Conservation (phyloP, 2,113 vertebrate genomes). For the human region DNA sequence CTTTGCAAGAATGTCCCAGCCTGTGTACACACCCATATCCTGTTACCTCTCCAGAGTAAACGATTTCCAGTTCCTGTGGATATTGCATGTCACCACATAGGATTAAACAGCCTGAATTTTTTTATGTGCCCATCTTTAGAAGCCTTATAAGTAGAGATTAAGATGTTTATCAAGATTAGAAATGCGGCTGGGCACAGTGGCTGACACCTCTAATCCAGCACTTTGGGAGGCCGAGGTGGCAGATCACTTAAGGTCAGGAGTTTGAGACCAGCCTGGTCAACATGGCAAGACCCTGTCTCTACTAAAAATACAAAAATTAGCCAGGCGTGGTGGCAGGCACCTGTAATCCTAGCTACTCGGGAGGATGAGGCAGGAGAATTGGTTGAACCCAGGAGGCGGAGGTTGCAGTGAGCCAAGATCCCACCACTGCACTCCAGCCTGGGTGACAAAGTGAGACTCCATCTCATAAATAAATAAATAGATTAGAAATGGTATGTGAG, state of each 20-base stretch:
- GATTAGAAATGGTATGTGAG: conserved; percentile 23
- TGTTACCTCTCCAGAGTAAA: neutral
- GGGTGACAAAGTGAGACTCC: neutral
- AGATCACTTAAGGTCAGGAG: neutral
- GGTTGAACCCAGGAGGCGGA: neutral
- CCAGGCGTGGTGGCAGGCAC: neutral
- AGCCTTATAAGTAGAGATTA: conserved; percentile 56
- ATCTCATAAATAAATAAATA: neutral
- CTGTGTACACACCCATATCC: neutral
- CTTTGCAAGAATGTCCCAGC: neutral
- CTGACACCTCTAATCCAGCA: neutral
- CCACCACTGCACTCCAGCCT: neutral
- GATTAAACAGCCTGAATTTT: conserved; percentile 20
- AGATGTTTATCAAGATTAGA: conserved; percentile 32
- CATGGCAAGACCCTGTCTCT: neutral
- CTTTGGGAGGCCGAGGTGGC: neutral
- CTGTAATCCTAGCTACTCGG: neutral
- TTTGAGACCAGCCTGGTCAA: neutral
- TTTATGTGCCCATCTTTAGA: conserved; percentile 27
- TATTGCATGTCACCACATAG: conserved; percentile 24
- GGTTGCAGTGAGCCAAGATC: neutral
- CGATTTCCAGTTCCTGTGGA: conserved; percentile 34
- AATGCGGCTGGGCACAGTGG: neutral
- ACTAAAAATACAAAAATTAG: neutral
- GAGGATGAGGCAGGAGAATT: neutral